Conservation (phyloP, 2,113 vertebrate species). For the Chionomys nivalis region DNA sequence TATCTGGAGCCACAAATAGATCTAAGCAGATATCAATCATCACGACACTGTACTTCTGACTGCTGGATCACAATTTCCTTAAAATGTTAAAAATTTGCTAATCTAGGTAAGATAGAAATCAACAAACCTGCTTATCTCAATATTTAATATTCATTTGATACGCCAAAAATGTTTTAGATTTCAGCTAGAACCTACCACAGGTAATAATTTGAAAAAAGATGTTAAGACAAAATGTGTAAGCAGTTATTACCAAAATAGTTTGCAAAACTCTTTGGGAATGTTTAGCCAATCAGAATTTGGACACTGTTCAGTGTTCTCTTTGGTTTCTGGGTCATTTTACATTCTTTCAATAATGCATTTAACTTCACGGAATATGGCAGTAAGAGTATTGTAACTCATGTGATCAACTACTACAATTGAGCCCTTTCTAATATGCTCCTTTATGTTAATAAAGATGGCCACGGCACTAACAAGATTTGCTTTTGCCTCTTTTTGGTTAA, state of each 20-base stretch:
- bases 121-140: conserved; percentile 35
- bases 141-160: conserved; percentile 50
- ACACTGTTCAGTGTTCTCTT: not conserved
- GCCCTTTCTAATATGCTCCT: conserved; percentile 78
- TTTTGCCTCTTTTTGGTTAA: conserved; percentile 78
- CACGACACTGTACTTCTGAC: conserved; percentile 27
- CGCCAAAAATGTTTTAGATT: conserved; percentile 5
- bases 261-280: conserved; percentile 1
- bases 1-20: conserved; percentile 51
- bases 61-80: conserved; percentile 32
- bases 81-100: conserved; percentile 40
- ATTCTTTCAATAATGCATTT: conserved; percentile 77
- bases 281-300: conserved; percentile 3
- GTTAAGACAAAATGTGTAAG: conserved; percentile 4
- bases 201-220: conserved; percentile 25
- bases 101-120: conserved; percentile 43
- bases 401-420: conserved; percentile 73
- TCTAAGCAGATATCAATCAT: conserved; percentile 46
- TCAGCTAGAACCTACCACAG: conserved; percentile 23
- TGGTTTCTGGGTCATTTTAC: conserved; percentile 61
- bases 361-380: conserved; percentile 77
- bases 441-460: conserved; percentile 81
- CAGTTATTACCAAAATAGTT: conserved; percentile 30
- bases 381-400: conserved; percentile 69
- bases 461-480: conserved; percentile 77